Evolutionary conservation across 2,113 vertebrate species (phyloP), one percentile per base, ranked within the genome.

Genomic region (Rhegmatorhina hoffmannsi): DNA sequence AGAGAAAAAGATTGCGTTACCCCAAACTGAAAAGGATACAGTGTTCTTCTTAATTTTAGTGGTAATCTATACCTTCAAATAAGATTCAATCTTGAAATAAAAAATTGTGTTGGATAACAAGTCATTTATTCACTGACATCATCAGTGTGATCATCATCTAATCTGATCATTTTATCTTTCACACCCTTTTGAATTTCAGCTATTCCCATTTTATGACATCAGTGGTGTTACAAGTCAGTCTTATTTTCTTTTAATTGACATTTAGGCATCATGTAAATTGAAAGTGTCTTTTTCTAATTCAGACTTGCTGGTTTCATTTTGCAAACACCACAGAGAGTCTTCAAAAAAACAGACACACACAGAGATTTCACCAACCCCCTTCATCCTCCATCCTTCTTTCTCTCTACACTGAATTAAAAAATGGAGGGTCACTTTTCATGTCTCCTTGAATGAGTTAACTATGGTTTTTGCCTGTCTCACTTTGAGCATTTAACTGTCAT

Each of bases 401-500:
- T 59, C 9, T 25, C 49, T 31, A 60, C 25, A 68, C 40, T n/a
- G 47, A 53, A 62, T 5, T 23, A 53, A 44, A 94, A 95, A 89
- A 64, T 43, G 8, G 9, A 95, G 23, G 55, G 19, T 95, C 70
- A 87, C 73, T 91, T 95, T 92, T 95, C 84, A 70, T 73, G 64
- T 96, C 84, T 80, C 20, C 81, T 83, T 67, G 73, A 97, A 95
- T 66, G 60, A 96, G 66, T 96, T 97, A 97, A 92, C 55, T 84
- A 50, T 4, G 3, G 64, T 92, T 94, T 93, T 95, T 80, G 24
- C 63, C 69, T 94, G 68, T 96, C 64, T 97, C 81, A 94, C 90
- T 96, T 96, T 90, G 63, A 97, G 74, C 34, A 89, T 94, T 97
- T 95, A 97, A 69, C 95, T 96, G 87, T 95, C 93, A 96, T 85